Base-by-base conservation (phyloP, 2,797 vertebrate genomes). In the Steatocranus sp. region DNA sequence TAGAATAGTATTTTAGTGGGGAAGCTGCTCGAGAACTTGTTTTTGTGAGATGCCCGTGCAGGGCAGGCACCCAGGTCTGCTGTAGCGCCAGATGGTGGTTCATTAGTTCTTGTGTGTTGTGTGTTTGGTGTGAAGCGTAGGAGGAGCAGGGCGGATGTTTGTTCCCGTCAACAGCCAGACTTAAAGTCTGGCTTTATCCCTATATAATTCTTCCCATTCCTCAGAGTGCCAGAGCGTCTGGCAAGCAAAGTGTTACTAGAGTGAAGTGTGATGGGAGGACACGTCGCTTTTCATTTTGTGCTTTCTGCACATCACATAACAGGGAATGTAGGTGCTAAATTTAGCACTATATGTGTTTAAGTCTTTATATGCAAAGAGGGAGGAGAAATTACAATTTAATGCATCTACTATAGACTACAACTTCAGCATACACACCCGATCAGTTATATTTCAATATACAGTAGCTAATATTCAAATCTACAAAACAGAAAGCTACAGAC, bases 21-120 rank as follows among this genome's bases (percentile, higher is more conserved):
- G 50, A 79, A 79, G 74, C 83, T 87, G 51, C 88, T 53, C 53
- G 80, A 87, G 90, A 91, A 85, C 78, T 61, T 82, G 84, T 90
- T 76, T 86, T 50, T 83, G 88, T 56, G 81, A 85, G 90, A 82
- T 73, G 78, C 79, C 83, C 46, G 43, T 85, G 80, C 83, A 85
- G 86, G 83, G 83, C 86, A 85, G 80, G 68, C 66, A 51, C 83
- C 82, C 93, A 90, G 91, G 88, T 91, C 90, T 88, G 89, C 84
- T 80, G 81, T 48, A 80, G 83, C 41, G 20, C 90, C 93, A 94
- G 94, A 95, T 94, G 94, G 93, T 78, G 88, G 86, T 90, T 92
- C 91, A 93, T 94, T 92, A 94, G 92, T 92, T 92, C 92, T 80
- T 83, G 79, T 83, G 88, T 90, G 91, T 88, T 93, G 86, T 92